These are phyloP conservation scores for Coilia nasus DNA, from an alignment of 2,797 vertebrate species.

Conservation along the genomic window DNA sequence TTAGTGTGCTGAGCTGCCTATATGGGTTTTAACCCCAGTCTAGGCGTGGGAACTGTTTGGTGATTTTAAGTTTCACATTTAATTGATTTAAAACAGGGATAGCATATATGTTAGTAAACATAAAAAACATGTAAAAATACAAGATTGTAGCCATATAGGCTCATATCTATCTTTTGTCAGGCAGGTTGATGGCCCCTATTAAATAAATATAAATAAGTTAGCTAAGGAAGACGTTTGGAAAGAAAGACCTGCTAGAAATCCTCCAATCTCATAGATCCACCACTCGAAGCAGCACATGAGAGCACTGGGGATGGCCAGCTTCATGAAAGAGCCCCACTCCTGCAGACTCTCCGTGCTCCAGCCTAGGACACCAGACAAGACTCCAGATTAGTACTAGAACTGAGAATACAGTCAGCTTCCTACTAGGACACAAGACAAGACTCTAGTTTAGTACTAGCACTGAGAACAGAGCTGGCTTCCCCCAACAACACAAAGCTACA, in stretches of 20 bases:
- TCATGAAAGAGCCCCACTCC: conserved; percentile 88
- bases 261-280: conserved; percentile 93
- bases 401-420: too few species aligned
- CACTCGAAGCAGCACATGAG: conserved; percentile 92
- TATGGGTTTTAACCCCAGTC: background rate
- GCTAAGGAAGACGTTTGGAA: background rate
- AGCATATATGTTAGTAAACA: background rate
- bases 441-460: too few species aligned
- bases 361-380: conserved; percentile 74
- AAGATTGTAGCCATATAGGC: background rate
- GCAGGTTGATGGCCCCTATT: too few species aligned
- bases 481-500: background rate
- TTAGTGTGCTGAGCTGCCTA: background rate
- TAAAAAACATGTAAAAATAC: background rate
- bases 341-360: conserved; percentile 87
- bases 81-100: too few species aligned
- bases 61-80: background rate
- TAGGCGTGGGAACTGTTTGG: background rate
- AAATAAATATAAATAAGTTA: too few species aligned
- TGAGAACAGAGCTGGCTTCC: too few species aligned
- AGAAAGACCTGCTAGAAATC: conserved; percentile 85
- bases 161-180: too few species aligned
- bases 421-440: too few species aligned
- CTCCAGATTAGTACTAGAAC: background rate
- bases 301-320: conserved; percentile 86